Conservation (phyloP, 2,113 vertebrate genomes). For the Ptyas mucosa region DNA sequence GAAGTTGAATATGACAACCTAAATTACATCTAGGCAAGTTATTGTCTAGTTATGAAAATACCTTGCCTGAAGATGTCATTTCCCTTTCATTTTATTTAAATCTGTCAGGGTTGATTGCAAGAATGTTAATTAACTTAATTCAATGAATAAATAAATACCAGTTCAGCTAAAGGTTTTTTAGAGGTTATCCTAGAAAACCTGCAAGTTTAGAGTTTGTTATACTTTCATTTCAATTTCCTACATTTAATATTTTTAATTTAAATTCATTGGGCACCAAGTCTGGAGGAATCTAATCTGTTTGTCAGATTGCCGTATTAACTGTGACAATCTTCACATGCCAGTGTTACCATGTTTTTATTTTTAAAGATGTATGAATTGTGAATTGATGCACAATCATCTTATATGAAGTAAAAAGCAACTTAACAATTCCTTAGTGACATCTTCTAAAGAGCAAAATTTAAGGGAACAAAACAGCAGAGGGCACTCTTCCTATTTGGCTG, state of each 20-base stretch:
- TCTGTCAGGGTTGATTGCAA: neutral
- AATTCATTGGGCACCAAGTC: neutral
- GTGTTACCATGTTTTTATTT: neutral
- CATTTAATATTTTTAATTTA: neutral
- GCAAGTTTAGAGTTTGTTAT: neutral
- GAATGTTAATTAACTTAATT: neutral
- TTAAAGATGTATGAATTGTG: rapidly evolving
- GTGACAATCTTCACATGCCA: neutral
- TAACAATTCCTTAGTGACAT: neutral
- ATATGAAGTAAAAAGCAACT: rapidly evolving
- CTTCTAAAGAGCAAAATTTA: neutral
- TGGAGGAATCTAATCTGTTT: neutral
- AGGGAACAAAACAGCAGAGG: constrained; percentile 38
- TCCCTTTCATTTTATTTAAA: neutral
- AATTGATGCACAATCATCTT: neutral
- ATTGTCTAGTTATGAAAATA: neutral
- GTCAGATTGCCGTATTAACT: neutral
- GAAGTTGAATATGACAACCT: neutral
- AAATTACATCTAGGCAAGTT: neutral
- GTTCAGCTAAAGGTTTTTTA: neutral
- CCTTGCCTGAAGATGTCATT: neutral
- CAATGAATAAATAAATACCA: neutral
- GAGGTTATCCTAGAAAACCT: neutral
- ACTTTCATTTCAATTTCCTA: neutral
- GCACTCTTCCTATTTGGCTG: constrained; percentile 29